A percentile compares a stretch with the other conserved stretches of the same genome.
Evolutionary conservation across 2,888 invertebrate species (phyloP).

Genomic region (Ernsta delagoae): DNA sequence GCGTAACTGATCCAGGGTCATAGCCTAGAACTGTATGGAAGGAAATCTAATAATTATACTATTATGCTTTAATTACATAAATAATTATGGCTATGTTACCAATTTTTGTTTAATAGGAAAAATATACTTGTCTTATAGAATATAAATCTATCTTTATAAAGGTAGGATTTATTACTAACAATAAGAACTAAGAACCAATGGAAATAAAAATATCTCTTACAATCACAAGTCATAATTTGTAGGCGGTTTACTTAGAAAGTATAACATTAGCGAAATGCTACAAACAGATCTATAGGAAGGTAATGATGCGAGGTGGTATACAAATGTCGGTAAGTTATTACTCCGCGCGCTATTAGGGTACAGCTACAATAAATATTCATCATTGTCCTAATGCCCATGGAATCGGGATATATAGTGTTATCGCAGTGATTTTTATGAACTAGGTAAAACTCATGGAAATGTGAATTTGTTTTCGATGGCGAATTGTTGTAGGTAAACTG

Average conservation of each 20-base stretch:
- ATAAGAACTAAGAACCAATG: too few species aligned
- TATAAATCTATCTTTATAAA: too few species aligned
- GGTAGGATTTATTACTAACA: too few species aligned
- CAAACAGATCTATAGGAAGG: conserved; percentile 62
- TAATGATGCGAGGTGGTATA: conserved; percentile 69
- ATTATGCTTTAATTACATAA: too few species aligned
- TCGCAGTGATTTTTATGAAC: conserved; percentile 13
- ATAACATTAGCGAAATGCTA: conserved; percentile 27
- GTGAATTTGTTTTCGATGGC: background rate
- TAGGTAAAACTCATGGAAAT: background rate
- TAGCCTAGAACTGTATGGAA: too few species aligned
- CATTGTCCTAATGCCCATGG: conserved; percentile 58
- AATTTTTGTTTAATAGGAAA: too few species aligned
- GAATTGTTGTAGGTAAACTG: background rate
- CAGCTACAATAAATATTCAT: conserved; percentile 67
- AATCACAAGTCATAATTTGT: background rate
- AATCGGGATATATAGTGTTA: conserved; percentile 47
- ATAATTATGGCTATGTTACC: too few species aligned
- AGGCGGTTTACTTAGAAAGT: conserved; percentile 10
- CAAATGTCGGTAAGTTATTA: conserved; percentile 59
- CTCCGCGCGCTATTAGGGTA: conserved; percentile 63
- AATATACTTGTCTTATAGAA: too few species aligned
- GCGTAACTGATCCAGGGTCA: too few species aligned
- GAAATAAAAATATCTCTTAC: background rate
- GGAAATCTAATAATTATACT: too few species aligned